Conservation (phyloP, 2,888 invertebrate species). For the Glaucopsyche alexis region DNA sequence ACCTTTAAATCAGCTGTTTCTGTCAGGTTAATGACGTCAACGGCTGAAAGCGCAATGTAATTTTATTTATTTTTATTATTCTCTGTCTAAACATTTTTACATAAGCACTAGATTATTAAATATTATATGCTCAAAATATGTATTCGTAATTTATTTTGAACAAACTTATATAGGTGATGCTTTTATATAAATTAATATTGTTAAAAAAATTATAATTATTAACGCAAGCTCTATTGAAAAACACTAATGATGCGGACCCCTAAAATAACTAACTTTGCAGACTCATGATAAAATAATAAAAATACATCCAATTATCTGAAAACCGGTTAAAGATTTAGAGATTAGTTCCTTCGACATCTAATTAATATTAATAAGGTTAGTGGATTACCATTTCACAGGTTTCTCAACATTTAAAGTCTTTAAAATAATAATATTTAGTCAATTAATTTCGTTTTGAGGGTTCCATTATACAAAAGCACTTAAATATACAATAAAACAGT, state of each 20-base stretch:
- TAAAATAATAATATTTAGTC: not conserved
- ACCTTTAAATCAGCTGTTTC: too few species aligned
- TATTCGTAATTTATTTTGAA: too few species aligned
- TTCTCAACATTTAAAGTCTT: not conserved
- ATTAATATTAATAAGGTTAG: constrained; percentile 13
- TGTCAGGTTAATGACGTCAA: too few species aligned
- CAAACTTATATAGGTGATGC: too few species aligned
- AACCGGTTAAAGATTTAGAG: not conserved
- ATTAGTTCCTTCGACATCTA: constrained; percentile 2
- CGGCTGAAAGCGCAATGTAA: too few species aligned
- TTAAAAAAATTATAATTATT: too few species aligned
- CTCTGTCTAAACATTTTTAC: too few species aligned
- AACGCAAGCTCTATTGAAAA: too few species aligned
- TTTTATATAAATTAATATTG: too few species aligned
- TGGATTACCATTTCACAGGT: constrained; percentile 12
- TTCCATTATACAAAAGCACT: not conserved
- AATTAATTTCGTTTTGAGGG: not conserved
- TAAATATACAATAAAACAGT: not conserved
- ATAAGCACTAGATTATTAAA: too few species aligned
- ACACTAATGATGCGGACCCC: not conserved
- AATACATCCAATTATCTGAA: not conserved
- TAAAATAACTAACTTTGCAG: not conserved
- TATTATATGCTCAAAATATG: too few species aligned
- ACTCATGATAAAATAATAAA: not conserved
- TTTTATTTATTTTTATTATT: too few species aligned